Base-by-base conservation (phyloP, 2,113 vertebrate genomes). In the Centropristis striata region DNA sequence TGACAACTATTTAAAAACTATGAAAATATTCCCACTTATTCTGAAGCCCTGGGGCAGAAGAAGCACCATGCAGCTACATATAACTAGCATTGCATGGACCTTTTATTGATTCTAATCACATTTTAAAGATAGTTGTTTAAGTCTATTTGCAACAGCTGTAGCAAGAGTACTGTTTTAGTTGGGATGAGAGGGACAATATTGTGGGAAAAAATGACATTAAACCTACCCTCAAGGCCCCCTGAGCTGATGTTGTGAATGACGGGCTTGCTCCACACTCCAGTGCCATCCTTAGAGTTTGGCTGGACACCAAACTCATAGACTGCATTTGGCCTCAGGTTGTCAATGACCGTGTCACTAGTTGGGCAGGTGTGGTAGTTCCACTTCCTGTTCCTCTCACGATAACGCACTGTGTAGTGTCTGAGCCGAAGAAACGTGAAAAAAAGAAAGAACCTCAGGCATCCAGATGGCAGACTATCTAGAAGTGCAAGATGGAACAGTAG, bases 291-390 rank as follows among this genome's bases (percentile, higher is more conserved):
- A 41, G 90, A 61, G 4, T 93, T 97, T 78, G 97, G 94, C 92
- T 97, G 97, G 65, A 99, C 98, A 63, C 95, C 96, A 83, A 99
- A 99, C 89, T 99, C 98, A 85, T 99, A 99, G 47, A 95, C 80
- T 0, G 96, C 95, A 37, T 97, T 95, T 41, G 97, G 98, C 84
- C 96, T 99, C 60, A 99, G 92, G 69, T 97, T 96, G 59, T 98
- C 97, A 44, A 99, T 95, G 74, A 98, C 96, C 0, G 96, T 98
- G 89, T 97, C 96, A 18, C 96, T 98, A 25, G 96, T 95, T 28
- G 97, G 98, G 87, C 97, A 99, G 65, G 96, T 96, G 64, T 99
- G 97, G 86, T 98, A 98, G 90, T 95, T 94, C 98, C 98, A 99
- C 82, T 96, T 97, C 90, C 96, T 96, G 84, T 96, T 96, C 85